A percentile compares a stretch with the other conserved stretches of the same genome.
Evolutionary conservation across 2,113 vertebrate genomes (phyloP).

Genomic region (Cromileptes altivelis): DNA sequence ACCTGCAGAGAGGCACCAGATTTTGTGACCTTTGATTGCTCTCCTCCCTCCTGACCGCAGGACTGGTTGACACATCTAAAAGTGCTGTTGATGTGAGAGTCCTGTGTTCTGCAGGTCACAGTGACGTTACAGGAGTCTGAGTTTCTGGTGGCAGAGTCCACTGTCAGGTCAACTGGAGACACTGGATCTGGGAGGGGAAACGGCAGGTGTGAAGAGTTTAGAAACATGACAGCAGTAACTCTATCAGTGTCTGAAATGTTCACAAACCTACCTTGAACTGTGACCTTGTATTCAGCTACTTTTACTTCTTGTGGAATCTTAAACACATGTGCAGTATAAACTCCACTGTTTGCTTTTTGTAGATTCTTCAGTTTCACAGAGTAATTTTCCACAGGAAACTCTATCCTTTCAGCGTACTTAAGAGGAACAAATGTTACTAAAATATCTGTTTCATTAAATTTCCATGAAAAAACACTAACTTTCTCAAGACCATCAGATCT

Average conservation of each 20-base stretch:
- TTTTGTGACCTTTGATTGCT: background rate
- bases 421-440: accelerated
- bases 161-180: background rate
- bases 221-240: background rate
- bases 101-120: slow-evolving; percentile 41
- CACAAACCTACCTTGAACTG: slow-evolving; percentile 42
- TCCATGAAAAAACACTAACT: accelerated
- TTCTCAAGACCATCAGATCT: accelerated
- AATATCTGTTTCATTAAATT: accelerated
- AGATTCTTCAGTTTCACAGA: slow-evolving; percentile 37
- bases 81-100: slow-evolving; percentile 26
- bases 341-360: slow-evolving; percentile 20
- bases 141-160: background rate
- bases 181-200: slow-evolving; percentile 40
- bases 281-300: slow-evolving; percentile 2
- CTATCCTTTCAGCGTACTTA: background rate
- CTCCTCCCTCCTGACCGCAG: slow-evolving; percentile 26
- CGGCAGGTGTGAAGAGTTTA: background rate
- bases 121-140: slow-evolving; percentile 22
- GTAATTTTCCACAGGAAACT: background rate
- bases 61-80: background rate
- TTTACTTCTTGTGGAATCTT: accelerated
- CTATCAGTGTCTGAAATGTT: background rate
- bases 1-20: background rate
- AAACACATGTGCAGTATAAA: background rate